These are phyloP conservation scores for Theocolax elegans DNA, from an alignment of 1,140 invertebrate genomes.

Conservation along the genomic window DNA sequence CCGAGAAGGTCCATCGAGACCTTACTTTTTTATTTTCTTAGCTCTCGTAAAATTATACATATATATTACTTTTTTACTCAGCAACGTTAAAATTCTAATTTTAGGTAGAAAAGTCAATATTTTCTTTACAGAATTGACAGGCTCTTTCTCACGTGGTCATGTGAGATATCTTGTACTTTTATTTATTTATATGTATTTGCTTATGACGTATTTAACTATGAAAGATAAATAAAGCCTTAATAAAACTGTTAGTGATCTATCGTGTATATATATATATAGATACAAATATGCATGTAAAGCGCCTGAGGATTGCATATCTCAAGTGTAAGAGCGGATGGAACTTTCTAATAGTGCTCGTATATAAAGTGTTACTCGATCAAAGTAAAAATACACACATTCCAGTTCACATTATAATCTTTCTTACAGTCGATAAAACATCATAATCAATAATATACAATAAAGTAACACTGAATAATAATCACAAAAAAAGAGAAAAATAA, in stretches of 20 bases:
- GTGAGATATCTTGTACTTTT: neutral
- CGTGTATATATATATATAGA: no score
- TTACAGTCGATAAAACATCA: slow-evolving; percentile 4
- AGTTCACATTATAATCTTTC: neutral
- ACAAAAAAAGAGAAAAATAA: neutral
- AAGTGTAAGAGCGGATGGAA: neutral
- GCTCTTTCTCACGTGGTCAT: no score
- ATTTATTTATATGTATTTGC: neutral
- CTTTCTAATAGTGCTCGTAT: slow-evolving; percentile 18
- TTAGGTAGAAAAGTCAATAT: no score
- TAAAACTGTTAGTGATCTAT: neutral
- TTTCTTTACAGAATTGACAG: no score
- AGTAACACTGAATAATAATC: slow-evolving; percentile 9
- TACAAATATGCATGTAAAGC: slow-evolving; percentile 11
- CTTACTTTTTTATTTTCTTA: neutral
- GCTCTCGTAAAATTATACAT: no score
- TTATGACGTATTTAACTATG: neutral
- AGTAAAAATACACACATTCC: slow-evolving; percentile 7
- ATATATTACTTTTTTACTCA: no score
- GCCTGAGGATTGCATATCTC: neutral
- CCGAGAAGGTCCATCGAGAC: slow-evolving; percentile 48
- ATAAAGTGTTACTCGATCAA: slow-evolving; percentile 4
- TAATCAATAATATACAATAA: slow-evolving; percentile 2
- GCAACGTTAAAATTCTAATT: no score
- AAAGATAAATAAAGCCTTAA: neutral